These are phyloP conservation scores for Notospermus geniculatus DNA, from an alignment of 1,140 invertebrate species.

Conservation along the genomic window DNA sequence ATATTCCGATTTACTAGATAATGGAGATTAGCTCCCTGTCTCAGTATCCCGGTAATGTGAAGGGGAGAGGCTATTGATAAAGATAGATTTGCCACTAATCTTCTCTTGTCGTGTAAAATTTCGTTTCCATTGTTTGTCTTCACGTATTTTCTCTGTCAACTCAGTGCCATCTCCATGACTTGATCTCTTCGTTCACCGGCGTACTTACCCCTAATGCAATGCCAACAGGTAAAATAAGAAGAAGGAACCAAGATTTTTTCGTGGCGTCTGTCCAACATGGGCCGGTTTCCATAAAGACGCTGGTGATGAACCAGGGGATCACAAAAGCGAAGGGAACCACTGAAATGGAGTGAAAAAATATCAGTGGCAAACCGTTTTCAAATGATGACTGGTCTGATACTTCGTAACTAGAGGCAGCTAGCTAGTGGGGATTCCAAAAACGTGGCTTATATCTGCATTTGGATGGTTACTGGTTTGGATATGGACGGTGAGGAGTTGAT, in stretches of 20 bases:
- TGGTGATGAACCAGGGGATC: constrained; percentile 49
- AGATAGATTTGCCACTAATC: too few species aligned
- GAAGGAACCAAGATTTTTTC: constrained; percentile 50
- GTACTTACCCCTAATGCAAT: constrained; percentile 55
- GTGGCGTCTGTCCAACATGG: constrained; percentile 57
- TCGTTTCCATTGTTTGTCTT: too few species aligned
- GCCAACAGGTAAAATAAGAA: constrained; percentile 57
- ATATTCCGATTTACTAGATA: too few species aligned
- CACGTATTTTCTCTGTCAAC: too few species aligned
- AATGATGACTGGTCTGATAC: background rate
- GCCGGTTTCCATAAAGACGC: constrained; percentile 40
- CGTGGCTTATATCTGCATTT: background rate
- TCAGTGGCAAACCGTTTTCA: background rate
- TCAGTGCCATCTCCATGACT: too few species aligned
- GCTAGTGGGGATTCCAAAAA: background rate
- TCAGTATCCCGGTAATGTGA: too few species aligned
- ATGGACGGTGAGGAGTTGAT: constrained; percentile 1
- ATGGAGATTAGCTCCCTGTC: too few species aligned
- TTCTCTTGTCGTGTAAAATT: too few species aligned
- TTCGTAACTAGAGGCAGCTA: background rate
- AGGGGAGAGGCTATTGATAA: too few species aligned
- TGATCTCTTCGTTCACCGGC: too few species aligned
- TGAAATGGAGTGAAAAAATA: constrained; percentile 22
- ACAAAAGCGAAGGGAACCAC: constrained; percentile 56
- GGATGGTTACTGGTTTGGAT: background rate